Evolutionary conservation across 1,140 invertebrate genomes (phyloP).

Genomic region (Watersipora subatra): DNA sequence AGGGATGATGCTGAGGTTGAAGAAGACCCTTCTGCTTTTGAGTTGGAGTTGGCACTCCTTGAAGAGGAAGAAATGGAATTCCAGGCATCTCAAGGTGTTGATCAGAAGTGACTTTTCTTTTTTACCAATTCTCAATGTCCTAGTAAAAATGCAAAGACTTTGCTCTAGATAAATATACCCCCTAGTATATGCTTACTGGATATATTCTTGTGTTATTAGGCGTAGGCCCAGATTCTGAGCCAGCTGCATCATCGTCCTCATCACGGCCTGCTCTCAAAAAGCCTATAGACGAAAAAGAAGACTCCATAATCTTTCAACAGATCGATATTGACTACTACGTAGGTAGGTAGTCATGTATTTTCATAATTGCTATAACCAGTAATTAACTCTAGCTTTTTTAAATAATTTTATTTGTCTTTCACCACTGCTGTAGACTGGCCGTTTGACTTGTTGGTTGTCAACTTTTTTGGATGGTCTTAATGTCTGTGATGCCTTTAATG

Average conservation of each 20-base stretch:
- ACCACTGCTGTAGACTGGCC: too few relatives aligned
- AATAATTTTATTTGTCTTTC: too few relatives aligned
- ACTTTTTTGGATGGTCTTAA: too few relatives aligned
- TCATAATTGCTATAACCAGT: background rate
- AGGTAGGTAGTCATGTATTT: slow-evolving; percentile 40
- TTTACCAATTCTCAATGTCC: slow-evolving; percentile 9
- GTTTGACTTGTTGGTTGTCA: too few relatives aligned
- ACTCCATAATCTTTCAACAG: slow-evolving; percentile 49
- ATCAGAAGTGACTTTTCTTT: slow-evolving; percentile 18
- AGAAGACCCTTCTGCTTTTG: slow-evolving; percentile 27
- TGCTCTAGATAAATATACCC: too few relatives aligned
- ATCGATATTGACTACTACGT: slow-evolving; percentile 78
- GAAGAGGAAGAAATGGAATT: slow-evolving; percentile 17
- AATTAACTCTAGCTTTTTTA: background rate
- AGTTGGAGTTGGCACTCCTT: slow-evolving; percentile 32
- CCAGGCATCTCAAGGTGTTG: slow-evolving; percentile 13
- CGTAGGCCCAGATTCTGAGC: background rate
- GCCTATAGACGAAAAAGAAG: slow-evolving; percentile 50
- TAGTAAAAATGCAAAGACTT: too few relatives aligned
- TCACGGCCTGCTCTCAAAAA: slow-evolving; percentile 52
- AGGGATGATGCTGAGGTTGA: slow-evolving; percentile 17
- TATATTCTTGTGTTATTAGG: too few relatives aligned
- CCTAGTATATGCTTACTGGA: too few relatives aligned
- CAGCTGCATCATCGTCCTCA: slow-evolving; percentile 30
- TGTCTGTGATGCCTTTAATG: too few relatives aligned